A percentile compares a stretch with the other conserved stretches of the same genome.
Conservation (phyloP, 2,113 vertebrate genomes). For the Carassius gibelio region DNA sequence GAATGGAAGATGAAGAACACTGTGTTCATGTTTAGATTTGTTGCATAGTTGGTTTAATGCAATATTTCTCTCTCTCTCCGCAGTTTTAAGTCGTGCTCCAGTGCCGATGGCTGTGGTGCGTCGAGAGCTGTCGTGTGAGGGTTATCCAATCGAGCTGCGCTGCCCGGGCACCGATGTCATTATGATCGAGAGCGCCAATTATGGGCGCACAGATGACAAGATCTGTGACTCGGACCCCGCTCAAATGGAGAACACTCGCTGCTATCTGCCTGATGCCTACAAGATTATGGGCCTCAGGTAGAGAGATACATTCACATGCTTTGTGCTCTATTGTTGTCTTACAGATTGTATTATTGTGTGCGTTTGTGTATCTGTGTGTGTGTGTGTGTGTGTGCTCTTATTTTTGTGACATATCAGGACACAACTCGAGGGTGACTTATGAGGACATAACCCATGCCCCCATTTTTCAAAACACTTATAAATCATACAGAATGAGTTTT, state of each 20-base stretch:
- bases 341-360: background rate
- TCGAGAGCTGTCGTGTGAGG: conserved; percentile 97
- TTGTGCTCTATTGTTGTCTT: conserved; percentile 3
- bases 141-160: conserved; percentile 97
- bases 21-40: background rate
- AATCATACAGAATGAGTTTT: too few species aligned
- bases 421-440: too few species aligned
- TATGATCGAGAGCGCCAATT: conserved; percentile 99
- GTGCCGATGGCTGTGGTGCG: conserved; percentile 98
- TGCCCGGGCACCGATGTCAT: conserved; percentile 98
- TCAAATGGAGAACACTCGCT: conserved; percentile 99
- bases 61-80: background rate
- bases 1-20: conserved; percentile 3
- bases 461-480: too few species aligned
- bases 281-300: conserved; percentile 99
- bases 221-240: conserved; percentile 98
- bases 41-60: background rate
- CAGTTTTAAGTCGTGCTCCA: conserved; percentile 90
- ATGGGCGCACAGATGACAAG: conserved; percentile 96
- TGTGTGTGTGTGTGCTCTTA: background rate
- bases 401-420: too few species aligned
- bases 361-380: background rate
- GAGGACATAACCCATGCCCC: too few species aligned
- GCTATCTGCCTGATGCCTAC: conserved; percentile 98
- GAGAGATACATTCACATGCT: conserved; percentile 37